Evolutionary conservation across 2,797 vertebrate species (phyloP).

Genomic region (Sarcoramphus papa): DNA sequence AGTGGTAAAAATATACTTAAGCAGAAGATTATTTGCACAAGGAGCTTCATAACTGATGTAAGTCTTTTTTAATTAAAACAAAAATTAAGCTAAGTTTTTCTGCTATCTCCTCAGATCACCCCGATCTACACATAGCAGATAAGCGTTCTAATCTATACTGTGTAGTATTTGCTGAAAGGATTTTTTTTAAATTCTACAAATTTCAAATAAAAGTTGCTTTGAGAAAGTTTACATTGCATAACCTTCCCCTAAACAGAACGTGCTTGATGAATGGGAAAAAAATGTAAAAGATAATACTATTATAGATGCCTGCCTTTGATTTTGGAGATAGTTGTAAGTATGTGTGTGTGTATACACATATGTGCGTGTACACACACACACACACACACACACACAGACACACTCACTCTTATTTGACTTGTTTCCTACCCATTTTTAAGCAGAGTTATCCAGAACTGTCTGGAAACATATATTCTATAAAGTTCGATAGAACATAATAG

Average conservation of each 20-base stretch:
- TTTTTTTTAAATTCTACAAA: background rate
- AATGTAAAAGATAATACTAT: background rate
- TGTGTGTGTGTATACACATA: background rate
- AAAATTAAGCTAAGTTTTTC: background rate
- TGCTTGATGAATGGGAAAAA: background rate
- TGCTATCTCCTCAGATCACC: background rate
- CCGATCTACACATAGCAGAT: background rate
- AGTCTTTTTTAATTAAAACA: slow-evolving; percentile 11
- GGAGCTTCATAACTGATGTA: background rate
- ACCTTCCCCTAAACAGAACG: background rate
- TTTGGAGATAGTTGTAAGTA: background rate
- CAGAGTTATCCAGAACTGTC: background rate
- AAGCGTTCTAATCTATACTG: background rate
- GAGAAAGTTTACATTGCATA: background rate
- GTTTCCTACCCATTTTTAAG: background rate
- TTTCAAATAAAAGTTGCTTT: background rate
- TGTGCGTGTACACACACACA: background rate
- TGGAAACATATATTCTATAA: background rate
- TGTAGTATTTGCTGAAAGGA: background rate
- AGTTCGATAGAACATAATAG: background rate
- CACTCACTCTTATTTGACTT: background rate
- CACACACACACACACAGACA: too few species aligned
- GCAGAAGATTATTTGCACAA: background rate
- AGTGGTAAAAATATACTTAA: background rate
- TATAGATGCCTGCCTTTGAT: background rate